Conservation (phyloP, 2,888 invertebrate species). For the Coleophora flavipennella region DNA sequence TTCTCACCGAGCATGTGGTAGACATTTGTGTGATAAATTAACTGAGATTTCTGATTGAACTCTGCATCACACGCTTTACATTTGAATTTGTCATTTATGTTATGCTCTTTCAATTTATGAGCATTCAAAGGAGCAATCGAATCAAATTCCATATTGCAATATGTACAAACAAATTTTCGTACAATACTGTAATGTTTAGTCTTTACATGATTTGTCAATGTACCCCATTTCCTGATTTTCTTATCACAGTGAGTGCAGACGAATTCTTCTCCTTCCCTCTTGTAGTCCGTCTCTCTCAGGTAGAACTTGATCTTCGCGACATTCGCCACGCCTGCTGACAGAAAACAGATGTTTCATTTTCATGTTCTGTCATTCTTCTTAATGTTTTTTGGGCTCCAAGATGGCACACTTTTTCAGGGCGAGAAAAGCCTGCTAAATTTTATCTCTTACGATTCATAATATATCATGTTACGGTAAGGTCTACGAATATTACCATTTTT, state of each 20-base stretch:
- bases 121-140: constrained; percentile 32
- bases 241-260: constrained; percentile 37
- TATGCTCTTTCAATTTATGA: constrained; percentile 43
- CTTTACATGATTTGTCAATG: constrained; percentile 38
- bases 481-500: too few relatives aligned
- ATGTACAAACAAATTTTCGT: constrained; percentile 26
- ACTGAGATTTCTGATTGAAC: constrained; percentile 41
- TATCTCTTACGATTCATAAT: too few relatives aligned
- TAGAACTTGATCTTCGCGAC: constrained; percentile 24
- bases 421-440: too few relatives aligned
- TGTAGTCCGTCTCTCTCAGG: constrained; percentile 35
- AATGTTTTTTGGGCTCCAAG: too few relatives aligned
- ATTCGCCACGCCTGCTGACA: constrained; percentile 31
- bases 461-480: too few relatives aligned
- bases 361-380: not conserved
- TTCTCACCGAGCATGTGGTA: constrained; percentile 54
- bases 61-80: constrained; percentile 49
- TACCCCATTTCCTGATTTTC: constrained; percentile 29
- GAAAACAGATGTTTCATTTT: constrained; percentile 18
- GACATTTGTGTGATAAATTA: constrained; percentile 41
- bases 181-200: constrained; percentile 42
- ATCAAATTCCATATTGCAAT: constrained; percentile 37
- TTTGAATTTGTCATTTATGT: constrained; percentile 43
- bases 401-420: too few relatives aligned
- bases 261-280: constrained; percentile 25